phyloP scores from a whole-genome alignment of 1,140 invertebrate genomes.

The Bombus waltoni region DNA sequence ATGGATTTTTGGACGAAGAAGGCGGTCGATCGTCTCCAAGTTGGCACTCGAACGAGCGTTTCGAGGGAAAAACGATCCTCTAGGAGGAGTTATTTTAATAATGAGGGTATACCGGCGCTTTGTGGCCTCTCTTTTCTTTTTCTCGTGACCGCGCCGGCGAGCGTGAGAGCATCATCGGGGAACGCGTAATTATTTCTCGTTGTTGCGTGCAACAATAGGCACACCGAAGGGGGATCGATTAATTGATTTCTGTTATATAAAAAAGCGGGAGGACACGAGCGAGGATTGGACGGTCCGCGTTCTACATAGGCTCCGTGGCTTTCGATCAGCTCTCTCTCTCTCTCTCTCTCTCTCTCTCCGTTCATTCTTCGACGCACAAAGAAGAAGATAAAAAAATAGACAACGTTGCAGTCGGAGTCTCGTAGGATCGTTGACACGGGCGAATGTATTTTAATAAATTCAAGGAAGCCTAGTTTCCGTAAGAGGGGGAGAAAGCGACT shows the following conservation, averaged over 20 bases:
- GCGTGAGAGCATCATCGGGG: constrained; percentile 30
- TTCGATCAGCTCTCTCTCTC: neutral
- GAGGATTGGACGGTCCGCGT: neutral
- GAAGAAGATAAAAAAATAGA: neutral
- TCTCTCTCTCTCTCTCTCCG: no score
- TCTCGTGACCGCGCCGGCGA: constrained; percentile 23
- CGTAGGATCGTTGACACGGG: constrained; percentile 53
- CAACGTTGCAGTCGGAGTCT: neutral
- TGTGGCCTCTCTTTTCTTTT: constrained; percentile 50
- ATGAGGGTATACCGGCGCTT: constrained; percentile 48
- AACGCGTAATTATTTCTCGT: constrained; percentile 52
- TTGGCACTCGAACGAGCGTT: constrained; percentile 28
- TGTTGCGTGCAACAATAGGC: constrained; percentile 52
- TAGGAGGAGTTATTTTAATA: constrained; percentile 51
- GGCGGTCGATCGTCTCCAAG: neutral
- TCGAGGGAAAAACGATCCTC: constrained; percentile 43
- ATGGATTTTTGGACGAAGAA: neutral
- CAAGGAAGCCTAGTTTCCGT: constrained; percentile 32
- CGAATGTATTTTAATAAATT: neutral
- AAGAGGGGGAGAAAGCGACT: constrained; percentile 43
- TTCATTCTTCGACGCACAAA: neutral
- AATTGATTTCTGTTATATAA: constrained; percentile 67
- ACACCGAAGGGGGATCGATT: constrained; percentile 54
- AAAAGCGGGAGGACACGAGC: constrained; percentile 28
- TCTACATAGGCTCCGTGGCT: neutral